Evolutionary conservation across 1,140 invertebrate genomes (phyloP).

Genomic region (Dufourea novaeangliae): DNA sequence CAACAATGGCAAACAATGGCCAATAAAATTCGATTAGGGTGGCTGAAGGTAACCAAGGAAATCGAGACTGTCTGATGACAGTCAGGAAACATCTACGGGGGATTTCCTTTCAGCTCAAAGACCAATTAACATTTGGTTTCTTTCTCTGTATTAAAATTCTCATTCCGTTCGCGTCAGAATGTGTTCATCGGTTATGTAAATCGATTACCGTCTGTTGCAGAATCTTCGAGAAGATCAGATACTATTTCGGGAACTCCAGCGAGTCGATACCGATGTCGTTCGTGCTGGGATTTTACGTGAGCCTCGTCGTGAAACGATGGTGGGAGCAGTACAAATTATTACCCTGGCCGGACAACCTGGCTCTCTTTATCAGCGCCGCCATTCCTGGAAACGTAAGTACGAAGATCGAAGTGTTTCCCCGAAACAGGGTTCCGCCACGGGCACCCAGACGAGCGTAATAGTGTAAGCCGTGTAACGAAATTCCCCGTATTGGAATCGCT

Average conservation of each 20-base stretch:
- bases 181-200: background rate
- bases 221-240: slow-evolving; percentile 90
- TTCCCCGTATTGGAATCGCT: slow-evolving; percentile 39
- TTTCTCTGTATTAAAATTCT: no score
- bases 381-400: slow-evolving; percentile 93
- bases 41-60: background rate
- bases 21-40: background rate
- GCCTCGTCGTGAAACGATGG: slow-evolving; percentile 94
- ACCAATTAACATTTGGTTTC: no score
- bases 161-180: background rate
- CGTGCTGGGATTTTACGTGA: slow-evolving; percentile 96
- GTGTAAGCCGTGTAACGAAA: background rate
- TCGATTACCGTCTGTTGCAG: slow-evolving; percentile 81
- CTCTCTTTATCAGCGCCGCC: slow-evolving; percentile 93
- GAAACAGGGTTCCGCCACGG: background rate
- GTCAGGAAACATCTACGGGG: background rate
- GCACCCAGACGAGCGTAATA: background rate
- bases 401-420: background rate
- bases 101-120: no score
- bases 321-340: slow-evolving; percentile 95
- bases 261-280: slow-evolving; percentile 96
- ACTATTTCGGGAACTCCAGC: slow-evolving; percentile 90
- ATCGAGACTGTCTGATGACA: background rate
- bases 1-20: background rate
- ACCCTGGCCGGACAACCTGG: slow-evolving; percentile 95